These are phyloP conservation scores for Drosophila anomalipes DNA, from an alignment of 2,888 invertebrate species.

Conservation along the genomic window DNA sequence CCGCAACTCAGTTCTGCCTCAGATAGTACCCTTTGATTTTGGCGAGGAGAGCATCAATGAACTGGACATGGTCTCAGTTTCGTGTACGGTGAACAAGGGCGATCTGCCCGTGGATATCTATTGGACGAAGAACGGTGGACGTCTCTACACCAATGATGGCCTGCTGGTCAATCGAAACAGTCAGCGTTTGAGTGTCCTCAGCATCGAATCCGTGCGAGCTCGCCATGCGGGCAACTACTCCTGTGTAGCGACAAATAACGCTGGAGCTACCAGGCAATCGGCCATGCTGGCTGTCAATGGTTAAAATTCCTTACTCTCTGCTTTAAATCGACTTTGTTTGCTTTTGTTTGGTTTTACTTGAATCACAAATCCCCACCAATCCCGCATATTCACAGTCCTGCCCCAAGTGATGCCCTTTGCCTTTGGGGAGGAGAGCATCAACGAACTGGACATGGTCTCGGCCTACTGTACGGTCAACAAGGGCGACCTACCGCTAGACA, in stretches of 20 bases:
- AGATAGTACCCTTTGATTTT: constrained; percentile 90
- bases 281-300: constrained; percentile 88
- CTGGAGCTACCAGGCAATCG: constrained; percentile 87
- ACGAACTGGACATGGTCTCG: constrained; percentile 89
- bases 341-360: constrained; percentile 42
- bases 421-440: constrained; percentile 89
- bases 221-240: constrained; percentile 88
- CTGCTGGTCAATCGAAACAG: constrained; percentile 87
- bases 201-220: constrained; percentile 88
- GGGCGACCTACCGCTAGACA: constrained; percentile 91
- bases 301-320: constrained; percentile 72
- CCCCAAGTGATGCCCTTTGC: constrained; percentile 89
- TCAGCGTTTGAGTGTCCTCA: constrained; percentile 88
- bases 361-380: constrained; percentile 11
- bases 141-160: constrained; percentile 86
- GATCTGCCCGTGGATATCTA: constrained; percentile 91
- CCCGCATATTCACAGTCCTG: constrained; percentile 31
- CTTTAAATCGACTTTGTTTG: constrained; percentile 24
- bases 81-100: constrained; percentile 91
- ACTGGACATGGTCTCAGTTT: constrained; percentile 89
- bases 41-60: constrained; percentile 89
- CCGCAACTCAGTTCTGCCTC: constrained; percentile 87
- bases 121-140: constrained; percentile 88
- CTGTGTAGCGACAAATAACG: constrained; percentile 88
- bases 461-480: constrained; percentile 90